Evolutionary conservation across 2,888 invertebrate species (phyloP).

Genomic region (Patella pellucida): DNA sequence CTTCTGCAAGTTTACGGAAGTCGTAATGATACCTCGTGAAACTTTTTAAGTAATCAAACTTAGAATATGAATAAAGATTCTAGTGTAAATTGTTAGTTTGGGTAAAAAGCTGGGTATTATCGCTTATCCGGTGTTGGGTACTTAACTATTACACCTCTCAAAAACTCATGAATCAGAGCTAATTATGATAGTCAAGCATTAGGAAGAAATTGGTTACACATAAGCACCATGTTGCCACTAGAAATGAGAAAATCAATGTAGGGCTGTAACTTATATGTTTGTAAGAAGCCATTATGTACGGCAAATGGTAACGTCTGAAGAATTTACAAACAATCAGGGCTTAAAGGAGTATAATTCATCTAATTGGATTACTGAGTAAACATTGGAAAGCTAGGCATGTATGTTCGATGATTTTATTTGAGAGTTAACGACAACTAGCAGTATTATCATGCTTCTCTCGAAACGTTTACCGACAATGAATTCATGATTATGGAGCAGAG

Average conservation of each 20-base stretch:
- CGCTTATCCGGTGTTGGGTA: no score
- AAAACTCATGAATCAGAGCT: background rate
- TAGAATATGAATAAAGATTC: no score
- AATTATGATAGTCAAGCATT: conserved; percentile 10
- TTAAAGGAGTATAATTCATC: conserved; percentile 21
- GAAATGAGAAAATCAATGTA: conserved; percentile 14
- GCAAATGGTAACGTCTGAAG: background rate
- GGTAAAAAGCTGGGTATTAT: no score
- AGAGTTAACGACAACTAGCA: background rate
- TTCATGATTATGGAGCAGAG: background rate
- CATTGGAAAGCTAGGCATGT: background rate
- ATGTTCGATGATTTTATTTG: background rate
- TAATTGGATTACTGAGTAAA: conserved; percentile 19
- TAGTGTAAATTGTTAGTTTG: no score
- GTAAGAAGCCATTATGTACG: background rate
- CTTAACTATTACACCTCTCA: no score
- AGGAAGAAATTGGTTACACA: conserved; percentile 12
- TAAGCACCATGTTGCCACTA: background rate
- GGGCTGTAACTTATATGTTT: conserved; percentile 15
- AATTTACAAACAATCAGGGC: conserved; percentile 28
- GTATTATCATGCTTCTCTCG: conserved; percentile 2
- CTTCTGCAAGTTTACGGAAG: background rate
- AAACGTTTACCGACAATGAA: background rate
- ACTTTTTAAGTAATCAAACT: background rate
- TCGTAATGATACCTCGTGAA: background rate